Evolutionary conservation across 2,888 invertebrate genomes (phyloP).

Genomic region (Molanna angustata): DNA sequence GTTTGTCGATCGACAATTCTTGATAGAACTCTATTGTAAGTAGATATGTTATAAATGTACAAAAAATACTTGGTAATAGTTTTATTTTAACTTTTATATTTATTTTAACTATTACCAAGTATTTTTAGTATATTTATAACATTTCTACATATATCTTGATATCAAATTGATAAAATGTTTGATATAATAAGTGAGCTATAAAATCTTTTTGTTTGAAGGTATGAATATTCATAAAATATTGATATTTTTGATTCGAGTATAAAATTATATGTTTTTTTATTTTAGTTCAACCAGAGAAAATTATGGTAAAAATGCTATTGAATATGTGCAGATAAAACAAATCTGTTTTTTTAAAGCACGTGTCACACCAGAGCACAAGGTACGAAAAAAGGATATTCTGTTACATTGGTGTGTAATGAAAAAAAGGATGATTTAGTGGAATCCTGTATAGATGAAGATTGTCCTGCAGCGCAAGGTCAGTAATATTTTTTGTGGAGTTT

Average conservation of each 20-base stretch:
- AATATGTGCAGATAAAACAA: conserved; percentile 33
- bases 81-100: too few relatives aligned
- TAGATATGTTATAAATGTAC: too few relatives aligned
- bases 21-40: too few relatives aligned
- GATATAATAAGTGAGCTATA: too few relatives aligned
- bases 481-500: neutral
- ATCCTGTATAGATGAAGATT: conserved; percentile 8
- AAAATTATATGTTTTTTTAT: neutral
- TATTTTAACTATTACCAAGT: too few relatives aligned
- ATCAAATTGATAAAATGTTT: too few relatives aligned
- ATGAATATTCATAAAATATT: too few relatives aligned
- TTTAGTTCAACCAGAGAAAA: conserved; percentile 27
- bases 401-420: conserved; percentile 26
- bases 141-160: too few relatives aligned
- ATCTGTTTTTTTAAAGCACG: conserved; percentile 33
- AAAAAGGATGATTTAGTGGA: conserved; percentile 4
- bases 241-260: neutral
- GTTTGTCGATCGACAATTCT: too few relatives aligned
- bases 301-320: conserved; percentile 31
- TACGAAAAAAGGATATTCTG: conserved; percentile 24
- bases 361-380: conserved; percentile 34
- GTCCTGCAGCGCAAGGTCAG: conserved; percentile 12
- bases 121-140: too few relatives aligned
- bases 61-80: too few relatives aligned
- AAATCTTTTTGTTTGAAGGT: too few relatives aligned